Percentiles rank a stretch among this genome's conserved stretches.
Evolutionary conservation across 2,797 vertebrate species (phyloP).

Genomic region (Chelon auratus): DNA sequence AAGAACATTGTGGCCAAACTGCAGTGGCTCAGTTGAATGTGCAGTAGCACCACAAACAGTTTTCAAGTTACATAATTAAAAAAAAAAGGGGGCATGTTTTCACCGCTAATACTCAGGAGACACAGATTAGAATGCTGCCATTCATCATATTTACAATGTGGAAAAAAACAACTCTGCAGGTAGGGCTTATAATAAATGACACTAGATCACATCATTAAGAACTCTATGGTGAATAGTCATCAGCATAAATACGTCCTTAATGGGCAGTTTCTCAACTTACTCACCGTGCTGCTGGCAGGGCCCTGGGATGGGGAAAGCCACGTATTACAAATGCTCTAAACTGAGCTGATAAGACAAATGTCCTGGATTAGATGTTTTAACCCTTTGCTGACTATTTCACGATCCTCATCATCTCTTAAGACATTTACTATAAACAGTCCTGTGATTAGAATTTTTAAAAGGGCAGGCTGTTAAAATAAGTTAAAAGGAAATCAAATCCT

Average conservation of each 20-base stretch:
- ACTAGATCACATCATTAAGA: neutral
- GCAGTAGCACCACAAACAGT: neutral
- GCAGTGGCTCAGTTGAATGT: neutral
- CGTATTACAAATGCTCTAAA: neutral
- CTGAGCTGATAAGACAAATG: no score
- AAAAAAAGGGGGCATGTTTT: conserved; percentile 14
- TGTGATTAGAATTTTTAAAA: neutral
- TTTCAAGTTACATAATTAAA: neutral
- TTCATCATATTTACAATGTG: conserved; percentile 7
- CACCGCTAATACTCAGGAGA: conserved; percentile 8
- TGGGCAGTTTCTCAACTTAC: neutral
- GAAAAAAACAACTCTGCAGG: conserved; percentile 8
- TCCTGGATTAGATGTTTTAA: no score
- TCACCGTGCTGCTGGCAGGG: neutral
- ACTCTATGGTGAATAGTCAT: neutral
- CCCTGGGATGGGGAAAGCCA: neutral
- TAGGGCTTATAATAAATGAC: neutral
- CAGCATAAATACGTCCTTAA: neutral
- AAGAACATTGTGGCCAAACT: neutral
- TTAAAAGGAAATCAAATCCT: no score
- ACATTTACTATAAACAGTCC: neutral
- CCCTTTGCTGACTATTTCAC: no score
- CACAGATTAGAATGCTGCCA: conserved; percentile 6
- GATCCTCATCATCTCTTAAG: no score
- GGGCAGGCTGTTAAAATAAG: no score